Evolutionary conservation across 2,888 invertebrate genomes (phyloP), one percentile per base, ranked within the genome.

Genomic region (Cabera pusaria): DNA sequence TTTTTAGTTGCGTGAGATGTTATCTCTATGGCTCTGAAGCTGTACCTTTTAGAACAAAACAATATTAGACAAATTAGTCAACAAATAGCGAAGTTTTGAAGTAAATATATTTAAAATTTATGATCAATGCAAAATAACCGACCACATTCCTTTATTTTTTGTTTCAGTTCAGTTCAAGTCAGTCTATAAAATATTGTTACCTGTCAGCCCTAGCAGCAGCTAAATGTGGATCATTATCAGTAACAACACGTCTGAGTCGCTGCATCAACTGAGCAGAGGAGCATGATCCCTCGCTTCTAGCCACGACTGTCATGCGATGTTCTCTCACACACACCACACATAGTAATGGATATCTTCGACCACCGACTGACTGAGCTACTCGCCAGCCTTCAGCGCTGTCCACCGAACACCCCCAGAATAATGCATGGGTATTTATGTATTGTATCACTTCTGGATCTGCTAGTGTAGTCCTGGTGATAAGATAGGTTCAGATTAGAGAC

Each of bases 351-450:
- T 92, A 91, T 37, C 94, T 92, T 35, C 93, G 92, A 10, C 95
- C 96, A 45, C 95, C 93, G 14, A 98, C 92, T 0, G 97, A 95
- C 77, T 96, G 97, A 4, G 96, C 94, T 10, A 98, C 98, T 59
- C 96, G 92, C 86, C 96, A 96, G 0, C 99, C 99, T 79, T 99
- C 98, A 0, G 96, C 94, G 0, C 93, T 93, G 50, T 95, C 93
- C 9, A 96, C 93, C 34, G 96, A 95, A 77, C 98, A 98, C 2
- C 95, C 97, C 99, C 98, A 99, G 71, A 98, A 96, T 12, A 99
- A 82, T 59, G 96, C 94, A 63, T 94, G 93, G 27, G 92, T 92
- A 79, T 97, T 96, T 49, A 98, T 91, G 74, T 93, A 97, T 44
- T 93, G 91, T 43, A 95, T 92, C 18, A 98, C 93, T 21, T 93